phyloP scores from a whole-genome alignment of 1,140 invertebrate genomes.

The Lethocerus indicus region DNA sequence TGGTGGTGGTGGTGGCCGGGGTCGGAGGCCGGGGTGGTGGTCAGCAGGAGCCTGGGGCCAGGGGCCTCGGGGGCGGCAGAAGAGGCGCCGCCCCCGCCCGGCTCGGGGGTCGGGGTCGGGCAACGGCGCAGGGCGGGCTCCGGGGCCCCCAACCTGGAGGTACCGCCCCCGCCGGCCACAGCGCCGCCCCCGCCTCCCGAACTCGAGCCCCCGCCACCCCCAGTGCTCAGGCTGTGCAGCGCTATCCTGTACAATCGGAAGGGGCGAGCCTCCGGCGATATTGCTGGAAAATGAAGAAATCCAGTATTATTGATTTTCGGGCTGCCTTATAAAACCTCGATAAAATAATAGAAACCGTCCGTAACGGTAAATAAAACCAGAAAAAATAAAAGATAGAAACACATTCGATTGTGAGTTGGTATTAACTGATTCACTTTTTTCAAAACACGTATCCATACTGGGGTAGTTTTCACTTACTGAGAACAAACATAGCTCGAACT shows the following conservation, averaged over 20 bases:
- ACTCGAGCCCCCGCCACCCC: neutral
- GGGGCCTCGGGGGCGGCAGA: constrained; percentile 5
- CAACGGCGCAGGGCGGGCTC: constrained; percentile 23
- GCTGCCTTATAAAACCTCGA: neutral
- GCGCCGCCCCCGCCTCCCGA: no score
- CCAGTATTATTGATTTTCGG: neutral
- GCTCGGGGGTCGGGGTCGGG: constrained; percentile 24
- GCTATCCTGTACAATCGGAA: constrained; percentile 39
- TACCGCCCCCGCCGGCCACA: no score
- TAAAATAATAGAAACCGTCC: neutral
- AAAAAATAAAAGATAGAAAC: neutral
- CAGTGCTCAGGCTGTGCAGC: constrained; percentile 23
- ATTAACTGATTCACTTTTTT: neutral
- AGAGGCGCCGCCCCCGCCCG: no score
- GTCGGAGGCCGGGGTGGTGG: constrained; percentile 20
- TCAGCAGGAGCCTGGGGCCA: constrained; percentile 2
- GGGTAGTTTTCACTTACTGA: neutral
- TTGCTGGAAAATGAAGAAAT: constrained; percentile 19
- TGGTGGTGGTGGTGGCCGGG: constrained; percentile 14
- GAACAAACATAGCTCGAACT: no score
- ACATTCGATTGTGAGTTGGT: neutral
- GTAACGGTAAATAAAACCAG: neutral
- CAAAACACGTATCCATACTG: neutral
- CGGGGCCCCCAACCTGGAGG: constrained; percentile 8
- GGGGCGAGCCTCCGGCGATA: constrained; percentile 32